Base-by-base conservation (phyloP, 2,113 vertebrate genomes). In the Garra rufa region DNA sequence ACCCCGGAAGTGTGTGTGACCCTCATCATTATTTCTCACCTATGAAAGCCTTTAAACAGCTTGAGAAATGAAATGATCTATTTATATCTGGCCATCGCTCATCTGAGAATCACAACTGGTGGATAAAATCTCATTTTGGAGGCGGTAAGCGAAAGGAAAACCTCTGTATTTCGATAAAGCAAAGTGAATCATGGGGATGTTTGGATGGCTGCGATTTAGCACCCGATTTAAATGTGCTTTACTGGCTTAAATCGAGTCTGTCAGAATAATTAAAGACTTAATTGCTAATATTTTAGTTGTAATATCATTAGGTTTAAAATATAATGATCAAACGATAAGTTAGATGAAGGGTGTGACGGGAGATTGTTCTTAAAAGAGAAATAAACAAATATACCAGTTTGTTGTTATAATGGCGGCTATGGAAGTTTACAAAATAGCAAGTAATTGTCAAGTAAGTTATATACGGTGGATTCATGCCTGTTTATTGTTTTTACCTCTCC, bases 1-100 rank as follows among this genome's bases (percentile, higher is more conserved):
- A 88, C 50, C 43, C 84, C 87, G 87, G 87, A 88, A 88, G 81
- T 63, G 59, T 73, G 52, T 65, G 44, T 34, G 19, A 46, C 34
- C 81, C 30, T 70, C 63, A 50, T 28, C 43, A 30, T 48, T 21
- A 65, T 80, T 80, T 67, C 17, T 46, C 26, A 65, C 0, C 77
- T 8, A 70, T 24, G 21, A 30, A 81, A 69, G 6, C 63, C 3
- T 50, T 69, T 38, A 55, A 52, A 81, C 30, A 81, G 17, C 10
- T 26, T 7, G 6, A 28, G 19, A 81, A 81, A 81, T 81, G 44
- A 81, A 81, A 81, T 14, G 1, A 69, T 34, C 6, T 21, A 1
- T 81, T 70, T 38, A 15, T 52, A 70, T 52, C 3, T 50, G 6
- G 6, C 21, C 21, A 24, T 81, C 65, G 17, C 14, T 52, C 28